These are phyloP conservation scores for Parapristionchus giblindavisi DNA, from an alignment of 2,888 invertebrate species.

Conservation along the genomic window DNA sequence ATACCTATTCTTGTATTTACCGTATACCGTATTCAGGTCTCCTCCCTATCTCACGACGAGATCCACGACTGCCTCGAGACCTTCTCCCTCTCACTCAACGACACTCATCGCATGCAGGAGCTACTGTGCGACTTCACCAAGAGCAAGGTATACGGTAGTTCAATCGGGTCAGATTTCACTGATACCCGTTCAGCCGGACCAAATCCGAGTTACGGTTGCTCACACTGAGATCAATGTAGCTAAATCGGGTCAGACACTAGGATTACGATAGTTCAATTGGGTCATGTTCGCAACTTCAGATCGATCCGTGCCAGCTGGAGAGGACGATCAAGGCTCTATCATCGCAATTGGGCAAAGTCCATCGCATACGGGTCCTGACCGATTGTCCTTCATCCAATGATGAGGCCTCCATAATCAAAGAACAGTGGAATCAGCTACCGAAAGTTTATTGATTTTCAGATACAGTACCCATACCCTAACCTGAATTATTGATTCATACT, in stretches of 20 bases:
- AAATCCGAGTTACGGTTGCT: too few relatives aligned
- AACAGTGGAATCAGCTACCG: too few relatives aligned
- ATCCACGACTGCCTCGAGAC: slow-evolving; percentile 27
- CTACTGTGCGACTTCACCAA: slow-evolving; percentile 29
- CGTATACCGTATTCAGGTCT: not conserved
- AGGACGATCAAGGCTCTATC: not conserved
- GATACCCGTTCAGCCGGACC: too few relatives aligned
- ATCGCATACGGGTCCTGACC: slow-evolving; percentile 6
- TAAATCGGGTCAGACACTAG: not conserved
- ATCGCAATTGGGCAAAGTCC: not conserved
- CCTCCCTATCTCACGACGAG: slow-evolving; percentile 22
- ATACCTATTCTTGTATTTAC: too few relatives aligned
- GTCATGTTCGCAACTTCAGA: not conserved
- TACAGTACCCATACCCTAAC: too few relatives aligned
- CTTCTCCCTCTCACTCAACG: not conserved
- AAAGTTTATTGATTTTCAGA: too few relatives aligned
- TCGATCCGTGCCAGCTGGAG: slow-evolving; percentile 29
- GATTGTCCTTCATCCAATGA: too few relatives aligned
- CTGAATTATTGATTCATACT: too few relatives aligned
- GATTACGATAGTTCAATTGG: too few relatives aligned
- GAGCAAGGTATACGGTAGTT: slow-evolving; percentile 16
- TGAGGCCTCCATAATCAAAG: too few relatives aligned
- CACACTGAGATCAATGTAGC: too few relatives aligned
- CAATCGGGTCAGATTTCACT: too few relatives aligned
- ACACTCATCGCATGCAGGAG: slow-evolving; percentile 7